Evolutionary conservation across 2,113 vertebrate genomes (phyloP).

Genomic region (Syngnathus scovelli): DNA sequence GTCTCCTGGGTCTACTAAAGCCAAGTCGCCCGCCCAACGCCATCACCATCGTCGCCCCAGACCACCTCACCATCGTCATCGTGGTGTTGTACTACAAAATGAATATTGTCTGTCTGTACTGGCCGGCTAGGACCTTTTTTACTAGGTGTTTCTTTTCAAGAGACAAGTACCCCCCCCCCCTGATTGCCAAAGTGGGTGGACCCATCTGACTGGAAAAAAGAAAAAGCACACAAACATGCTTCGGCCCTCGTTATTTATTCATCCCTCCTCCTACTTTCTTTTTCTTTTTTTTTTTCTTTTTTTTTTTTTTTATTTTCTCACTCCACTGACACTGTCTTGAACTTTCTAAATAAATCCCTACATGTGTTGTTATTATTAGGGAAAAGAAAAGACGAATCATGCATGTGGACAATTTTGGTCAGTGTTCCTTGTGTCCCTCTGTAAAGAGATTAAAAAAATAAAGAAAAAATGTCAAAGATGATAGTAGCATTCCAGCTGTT

Average conservation of each 20-base stretch:
- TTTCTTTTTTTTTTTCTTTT: conserved; percentile 14
- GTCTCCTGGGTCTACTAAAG: conserved; percentile 97
- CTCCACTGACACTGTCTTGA: background rate
- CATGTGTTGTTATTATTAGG: conserved; percentile 77
- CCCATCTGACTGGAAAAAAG: background rate
- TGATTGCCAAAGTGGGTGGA: background rate
- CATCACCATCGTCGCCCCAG: background rate
- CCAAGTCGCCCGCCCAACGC: too few relatives aligned
- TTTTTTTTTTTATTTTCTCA: conserved; percentile 3
- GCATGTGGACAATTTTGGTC: conserved; percentile 97
- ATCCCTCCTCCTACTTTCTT: background rate
- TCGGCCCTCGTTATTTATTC: conserved; percentile 22
- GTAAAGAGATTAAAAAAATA: conserved; percentile 33
- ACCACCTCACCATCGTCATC: conserved; percentile 76
- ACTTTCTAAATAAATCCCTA: conserved; percentile 78
- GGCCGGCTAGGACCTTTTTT: conserved; percentile 84
- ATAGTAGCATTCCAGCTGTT: conserved; percentile 86
- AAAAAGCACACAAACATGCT: conserved; percentile 52
- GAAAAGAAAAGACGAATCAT: conserved; percentile 69
- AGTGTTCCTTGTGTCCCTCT: conserved; percentile 80
- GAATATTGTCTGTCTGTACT: conserved; percentile 93
- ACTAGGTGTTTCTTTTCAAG: conserved; percentile 72
- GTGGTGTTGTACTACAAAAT: conserved; percentile 78
- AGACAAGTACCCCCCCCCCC: conserved; percentile 47
- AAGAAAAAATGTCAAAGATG: conserved; percentile 46